Evolutionary conservation across 2,888 invertebrate genomes (phyloP), one percentile per base, ranked within the genome.

Genomic region (Sesia apiformis): DNA sequence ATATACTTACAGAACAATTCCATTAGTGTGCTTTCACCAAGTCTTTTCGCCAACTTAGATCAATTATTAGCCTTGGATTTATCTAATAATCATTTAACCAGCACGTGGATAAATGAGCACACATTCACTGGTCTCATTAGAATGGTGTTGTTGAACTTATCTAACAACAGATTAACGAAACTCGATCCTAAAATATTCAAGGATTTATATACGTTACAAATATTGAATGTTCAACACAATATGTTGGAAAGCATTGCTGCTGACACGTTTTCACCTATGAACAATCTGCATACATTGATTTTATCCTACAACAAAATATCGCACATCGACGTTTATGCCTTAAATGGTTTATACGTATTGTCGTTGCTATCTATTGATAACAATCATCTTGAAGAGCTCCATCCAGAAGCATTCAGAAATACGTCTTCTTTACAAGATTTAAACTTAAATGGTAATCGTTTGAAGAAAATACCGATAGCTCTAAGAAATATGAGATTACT

Each of bases 1-100:
- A 93, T 97, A 72, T 95, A 96, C 84, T 87, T 97, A 75, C 96
- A 96, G 82, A 97, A 97, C 84, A 97, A 97, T 90, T 96, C 96
- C 38, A 94, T 98, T 67, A 94, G 94, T 76, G 94, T 94, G 51
- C 90, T 97, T 63, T 95, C 96, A 63, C 95, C 96, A 0, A 95
- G 94, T 63, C 90, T 97, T 55, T 95, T 98, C 74, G 92, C 95
- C n/a, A 95, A 96, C 78, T 90, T 97, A 64, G 94, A 94, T 67
- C 95, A 94, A 72, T 88, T 98, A 63, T 91, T 94, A 65, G 94
- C 94, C 2, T 84, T 97, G 62, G 97, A 97, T 84, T 84, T 97
- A 72, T 96, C 96, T 49, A 93, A 93, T 73, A 97, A 97, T 85
- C 94, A 95, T 76, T 90, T 97, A 58, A 95, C 96, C 52, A 96